phyloP scores from a whole-genome alignment of 2,888 invertebrate species.

The Drosophila prostipennis region DNA sequence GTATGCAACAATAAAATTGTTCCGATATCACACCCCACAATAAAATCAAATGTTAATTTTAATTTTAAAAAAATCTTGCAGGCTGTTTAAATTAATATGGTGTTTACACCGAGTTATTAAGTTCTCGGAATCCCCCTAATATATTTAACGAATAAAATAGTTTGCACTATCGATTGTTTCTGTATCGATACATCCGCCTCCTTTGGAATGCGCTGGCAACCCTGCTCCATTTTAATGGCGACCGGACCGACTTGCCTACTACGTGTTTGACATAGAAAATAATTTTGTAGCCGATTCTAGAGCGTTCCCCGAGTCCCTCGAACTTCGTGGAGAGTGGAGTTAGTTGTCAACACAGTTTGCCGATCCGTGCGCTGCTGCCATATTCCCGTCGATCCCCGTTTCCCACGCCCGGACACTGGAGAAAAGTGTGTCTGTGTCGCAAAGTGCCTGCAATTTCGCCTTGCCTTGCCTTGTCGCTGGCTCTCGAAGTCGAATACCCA shows the following conservation, averaged over 20 bases:
- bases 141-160: neutral
- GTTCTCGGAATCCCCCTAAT: neutral
- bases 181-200: neutral
- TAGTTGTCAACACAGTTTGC: slow-evolving; percentile 36
- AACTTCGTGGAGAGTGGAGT: slow-evolving; percentile 29
- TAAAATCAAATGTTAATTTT: too few relatives aligned
- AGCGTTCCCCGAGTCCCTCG: slow-evolving; percentile 30
- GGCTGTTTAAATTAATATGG: too few relatives aligned
- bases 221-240: slow-evolving; percentile 59
- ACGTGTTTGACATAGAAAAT: slow-evolving; percentile 74
- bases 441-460: slow-evolving; percentile 64
- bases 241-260: slow-evolving; percentile 65
- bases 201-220: slow-evolving; percentile 5
- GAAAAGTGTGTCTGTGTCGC: slow-evolving; percentile 38
- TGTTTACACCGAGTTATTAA: too few relatives aligned
- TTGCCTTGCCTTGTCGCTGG: slow-evolving; percentile 35
- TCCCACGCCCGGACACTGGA: slow-evolving; percentile 25
- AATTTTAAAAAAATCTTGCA: too few relatives aligned
- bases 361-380: slow-evolving; percentile 42
- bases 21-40: too few relatives aligned
- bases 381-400: slow-evolving; percentile 49
- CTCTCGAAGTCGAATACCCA: slow-evolving; percentile 35
- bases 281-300: slow-evolving; percentile 55
- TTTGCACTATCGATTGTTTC: neutral
- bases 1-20: too few relatives aligned